These are phyloP conservation scores for Litoditis marina DNA, from an alignment of 2,888 invertebrate genomes.

Conservation along the genomic window DNA sequence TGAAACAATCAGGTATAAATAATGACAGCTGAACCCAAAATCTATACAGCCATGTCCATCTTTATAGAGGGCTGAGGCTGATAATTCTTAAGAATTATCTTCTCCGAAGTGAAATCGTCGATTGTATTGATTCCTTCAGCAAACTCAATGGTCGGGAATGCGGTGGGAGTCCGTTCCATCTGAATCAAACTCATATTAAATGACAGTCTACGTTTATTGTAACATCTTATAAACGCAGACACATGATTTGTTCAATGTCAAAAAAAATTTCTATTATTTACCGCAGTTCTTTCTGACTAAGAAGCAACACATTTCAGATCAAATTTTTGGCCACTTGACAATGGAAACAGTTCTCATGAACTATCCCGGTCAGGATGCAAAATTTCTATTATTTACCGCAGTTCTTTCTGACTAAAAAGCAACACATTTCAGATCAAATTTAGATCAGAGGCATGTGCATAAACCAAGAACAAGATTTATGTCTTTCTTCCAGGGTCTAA, in stretches of 20 bases:
- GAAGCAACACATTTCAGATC: too few species aligned
- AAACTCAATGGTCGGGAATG: constrained; percentile 74
- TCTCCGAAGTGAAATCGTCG: constrained; percentile 80
- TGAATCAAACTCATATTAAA: constrained; percentile 48
- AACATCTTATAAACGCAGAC: too few species aligned
- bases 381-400: too few species aligned
- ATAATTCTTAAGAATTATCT: constrained; percentile 81
- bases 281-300: neutral
- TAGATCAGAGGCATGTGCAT: neutral
- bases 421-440: neutral
- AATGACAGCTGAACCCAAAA: too few species aligned
- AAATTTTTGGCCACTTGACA: too few species aligned
- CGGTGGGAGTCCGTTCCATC: constrained; percentile 74
- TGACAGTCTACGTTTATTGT: neutral
- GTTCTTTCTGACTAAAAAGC: too few species aligned
- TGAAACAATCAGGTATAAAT: too few species aligned
- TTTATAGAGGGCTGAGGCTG: constrained; percentile 82
- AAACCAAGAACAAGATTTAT: neutral
- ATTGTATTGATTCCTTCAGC: constrained; percentile 73
- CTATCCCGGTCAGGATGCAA: too few species aligned
- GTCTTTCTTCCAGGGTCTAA: too few species aligned
- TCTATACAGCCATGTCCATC: constrained; percentile 83
- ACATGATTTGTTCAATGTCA: too few species aligned
- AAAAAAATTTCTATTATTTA: neutral
- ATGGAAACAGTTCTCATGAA: too few species aligned